phyloP scores from a whole-genome alignment of 2,888 invertebrate species.

The Agrochola litura region DNA sequence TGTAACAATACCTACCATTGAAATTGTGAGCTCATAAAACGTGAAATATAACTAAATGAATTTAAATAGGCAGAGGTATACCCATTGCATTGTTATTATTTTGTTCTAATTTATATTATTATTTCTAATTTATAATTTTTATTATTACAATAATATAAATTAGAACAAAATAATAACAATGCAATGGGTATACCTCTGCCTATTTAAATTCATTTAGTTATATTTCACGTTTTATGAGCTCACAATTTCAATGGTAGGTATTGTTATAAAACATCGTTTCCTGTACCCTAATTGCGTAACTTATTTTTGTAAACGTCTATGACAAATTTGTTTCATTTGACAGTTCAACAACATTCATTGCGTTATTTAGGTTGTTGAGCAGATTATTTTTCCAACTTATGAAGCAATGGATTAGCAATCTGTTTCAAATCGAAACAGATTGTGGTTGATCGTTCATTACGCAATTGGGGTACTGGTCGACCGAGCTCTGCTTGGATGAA shows the following conservation, averaged over 20 bases:
- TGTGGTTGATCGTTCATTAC: too few species aligned
- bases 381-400: too few species aligned
- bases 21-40: slow-evolving; percentile 34
- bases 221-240: slow-evolving; percentile 30
- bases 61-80: slow-evolving; percentile 14
- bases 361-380: too few species aligned
- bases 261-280: slow-evolving; percentile 37
- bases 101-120: slow-evolving; percentile 2
- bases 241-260: slow-evolving; percentile 31
- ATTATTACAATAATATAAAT: neutral
- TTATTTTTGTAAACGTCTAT: too few species aligned
- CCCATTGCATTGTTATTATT: slow-evolving; percentile 2
- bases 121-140: too few species aligned
- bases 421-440: too few species aligned
- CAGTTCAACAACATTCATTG: too few species aligned
- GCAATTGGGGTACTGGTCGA: too few species aligned
- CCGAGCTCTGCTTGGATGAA: too few species aligned
- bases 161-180: slow-evolving; percentile 16
- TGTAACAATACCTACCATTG: slow-evolving; percentile 31
- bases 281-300: too few species aligned
- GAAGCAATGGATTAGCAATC: too few species aligned
- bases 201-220: slow-evolving; percentile 32
- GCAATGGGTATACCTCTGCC: neutral
- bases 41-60: slow-evolving; percentile 27
- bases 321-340: too few species aligned